Evolutionary conservation across 64 coral and sea anemone genomes (phyloP), one percentile per base, ranked within the genome.

Genomic region (Orbicella faveolata): DNA sequence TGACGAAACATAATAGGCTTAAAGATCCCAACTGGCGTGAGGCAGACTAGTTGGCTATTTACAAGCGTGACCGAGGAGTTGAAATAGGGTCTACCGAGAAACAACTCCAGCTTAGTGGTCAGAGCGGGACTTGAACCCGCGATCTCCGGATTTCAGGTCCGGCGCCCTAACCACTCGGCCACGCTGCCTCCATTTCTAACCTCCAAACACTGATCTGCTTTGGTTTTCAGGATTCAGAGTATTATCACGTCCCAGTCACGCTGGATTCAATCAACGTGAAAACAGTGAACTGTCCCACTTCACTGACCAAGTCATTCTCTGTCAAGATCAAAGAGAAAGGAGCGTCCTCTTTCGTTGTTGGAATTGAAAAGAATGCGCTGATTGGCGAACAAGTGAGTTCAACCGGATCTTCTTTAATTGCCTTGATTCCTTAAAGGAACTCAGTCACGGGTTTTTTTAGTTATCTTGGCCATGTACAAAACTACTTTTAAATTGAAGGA

Each of bases 321-420:
- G 75, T 92, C 23, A 87, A 87, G 87, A 74, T 92, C 14, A 79
- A 72, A n/a, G 90, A 92, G 44, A 84, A 92, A 66, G 74, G 12
- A 1, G 90, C 63, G 2, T 64, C n/a, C 1, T 70, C 90, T 0
- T 92, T 87, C 48, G 90, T 92, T 75, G 86, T 92, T 88, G 90
- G 90, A 68, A 92, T 52, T 23, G 75, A 92, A 78, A 87, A 87
- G 44, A 87, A 92, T 1, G 48, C 75, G 0, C 83, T 92, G 33
- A 86, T 92, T 74, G 84, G 84, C 6, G 41, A 73, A 18, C 79
- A 87, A 61, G 90, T 92, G 55, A 68, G 84, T 61, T 78, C 12
- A 72, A 85, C 37, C 3, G 33, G 44, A 48, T 48, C 44, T 48
- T 26, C 7, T 25, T 6, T n/a, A 11, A 33, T 70, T 0, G 6